phyloP scores from a whole-genome alignment of 2,888 invertebrate species.

The Caenorhabditis drosophilae region DNA sequence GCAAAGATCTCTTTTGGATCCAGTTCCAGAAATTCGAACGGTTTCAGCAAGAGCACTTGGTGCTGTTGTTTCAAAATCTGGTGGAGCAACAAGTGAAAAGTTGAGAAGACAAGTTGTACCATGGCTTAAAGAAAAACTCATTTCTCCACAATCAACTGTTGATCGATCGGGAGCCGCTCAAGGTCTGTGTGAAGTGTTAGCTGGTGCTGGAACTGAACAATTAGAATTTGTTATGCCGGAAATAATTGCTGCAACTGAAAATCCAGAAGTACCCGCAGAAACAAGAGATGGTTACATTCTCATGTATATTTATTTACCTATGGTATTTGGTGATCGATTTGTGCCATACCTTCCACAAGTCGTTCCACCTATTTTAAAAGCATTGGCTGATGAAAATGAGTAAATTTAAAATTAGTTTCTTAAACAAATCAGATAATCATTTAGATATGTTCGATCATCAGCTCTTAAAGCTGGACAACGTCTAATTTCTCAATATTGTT shows the following conservation, averaged over 20 bases:
- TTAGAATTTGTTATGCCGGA: conserved; percentile 91
- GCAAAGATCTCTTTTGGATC: conserved; percentile 92
- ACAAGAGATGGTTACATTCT: conserved; percentile 99
- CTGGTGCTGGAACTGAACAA: conserved; percentile 91
- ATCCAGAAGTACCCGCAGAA: conserved; percentile 75
- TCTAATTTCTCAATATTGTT: conserved; percentile 93
- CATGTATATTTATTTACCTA: conserved; percentile 99
- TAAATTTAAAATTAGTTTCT: conserved; percentile 21
- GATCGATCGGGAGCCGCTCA: conserved; percentile 93
- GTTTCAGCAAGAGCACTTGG: conserved; percentile 85
- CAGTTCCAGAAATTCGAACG: conserved; percentile 94
- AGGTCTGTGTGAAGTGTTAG: conserved; percentile 79
- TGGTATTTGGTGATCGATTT: conserved; percentile 92
- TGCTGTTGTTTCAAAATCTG: conserved; percentile 60
- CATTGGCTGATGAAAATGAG: conserved; percentile 96
- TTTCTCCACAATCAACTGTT: conserved; percentile 91
- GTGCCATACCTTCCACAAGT: conserved; percentile 94
- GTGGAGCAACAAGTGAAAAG: conserved; percentile 76
- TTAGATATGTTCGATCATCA: conserved; percentile 87
- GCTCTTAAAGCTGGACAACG: conserved; percentile 94
- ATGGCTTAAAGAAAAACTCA: conserved; percentile 96
- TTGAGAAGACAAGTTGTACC: conserved; percentile 91
- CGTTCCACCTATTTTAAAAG: conserved; percentile 93
- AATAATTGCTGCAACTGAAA: conserved; percentile 66
- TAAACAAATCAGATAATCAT: not conserved